phyloP scores from a whole-genome alignment of 1,140 invertebrate genomes.

The Ganaspis sp. region DNA sequence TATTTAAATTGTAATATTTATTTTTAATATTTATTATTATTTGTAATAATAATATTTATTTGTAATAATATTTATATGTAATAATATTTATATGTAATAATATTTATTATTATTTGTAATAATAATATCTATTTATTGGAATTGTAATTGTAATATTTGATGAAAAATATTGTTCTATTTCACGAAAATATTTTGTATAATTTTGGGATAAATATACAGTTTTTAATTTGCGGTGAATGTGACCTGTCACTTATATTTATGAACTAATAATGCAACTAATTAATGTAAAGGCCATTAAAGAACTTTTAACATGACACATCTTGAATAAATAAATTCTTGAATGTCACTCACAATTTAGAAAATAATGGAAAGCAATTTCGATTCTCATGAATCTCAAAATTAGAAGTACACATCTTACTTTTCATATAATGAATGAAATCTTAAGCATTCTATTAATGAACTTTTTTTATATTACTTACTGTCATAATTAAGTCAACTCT shows the following conservation, averaged over 20 bases:
- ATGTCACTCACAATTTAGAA: background rate
- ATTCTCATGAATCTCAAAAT: background rate
- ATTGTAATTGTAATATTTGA: no score
- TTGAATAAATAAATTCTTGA: conserved; percentile 1
- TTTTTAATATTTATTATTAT: no score
- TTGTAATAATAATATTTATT: no score
- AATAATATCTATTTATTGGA: no score
- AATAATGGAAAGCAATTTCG: background rate
- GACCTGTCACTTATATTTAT: background rate
- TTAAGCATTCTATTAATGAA: conserved; percentile 3
- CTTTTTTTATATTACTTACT: background rate
- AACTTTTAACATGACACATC: background rate
- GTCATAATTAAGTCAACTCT: no score
- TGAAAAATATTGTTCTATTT: no score
- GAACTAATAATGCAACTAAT: background rate
- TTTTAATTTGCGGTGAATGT: background rate
- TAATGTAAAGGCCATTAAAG: background rate
- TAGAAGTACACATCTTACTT: background rate
- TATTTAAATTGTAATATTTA: no score
- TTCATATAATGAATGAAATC: background rate
- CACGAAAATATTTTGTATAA: no score
- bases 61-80: no score
- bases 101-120: no score
- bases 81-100: no score
- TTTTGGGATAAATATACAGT: background rate